Evolutionary conservation across 2,888 invertebrate species (phyloP), one percentile per base, ranked within the genome.

Genomic region (Choristoneura rosaceana): DNA sequence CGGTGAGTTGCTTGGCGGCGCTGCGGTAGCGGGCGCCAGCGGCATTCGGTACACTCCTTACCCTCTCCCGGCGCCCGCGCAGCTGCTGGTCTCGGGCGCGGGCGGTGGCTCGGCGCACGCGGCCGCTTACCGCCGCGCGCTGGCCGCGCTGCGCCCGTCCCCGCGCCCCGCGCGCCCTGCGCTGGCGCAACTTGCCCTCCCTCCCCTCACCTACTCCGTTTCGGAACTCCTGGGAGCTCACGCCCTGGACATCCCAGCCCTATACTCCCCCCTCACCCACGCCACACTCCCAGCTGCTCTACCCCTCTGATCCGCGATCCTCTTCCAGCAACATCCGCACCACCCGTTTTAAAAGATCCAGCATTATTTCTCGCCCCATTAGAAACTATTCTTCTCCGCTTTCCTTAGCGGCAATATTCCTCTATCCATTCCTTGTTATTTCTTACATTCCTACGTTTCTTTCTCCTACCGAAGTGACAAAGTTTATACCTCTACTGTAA

Each of bases 1-100:
- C 96, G 98, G 98, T 98, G 98, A 98, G 98, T 98, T 98, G 96
- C 96, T 98, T 96, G 96, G 97, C 94, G 96, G 96, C 94, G 95
- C 95, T 90, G 94, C 95, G 92, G 89, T 94, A 90, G 90, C 94
- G 88, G 94, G 95, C 92, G 90, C 93, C 69, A 90, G 92, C 66
- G 91, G 95, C 76, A 96, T 89, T 94, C 96, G 84, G 94, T 96
- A 96, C 81, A 95, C 96, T 79, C 95, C 95, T 60, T 95, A 95
- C 78, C 94, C 95, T 52, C 94, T 95, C 81, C 95, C 95, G 75
- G 95, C 95, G 82, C 94, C 95, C 75, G 84, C 85, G 87, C 95
- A 87, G 85, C 87, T 92, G 76, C 83, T 92, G 76, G 86, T 93
- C 77, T 92, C 94, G 61, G 84, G 94, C 76, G 87, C 87, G 77